These are phyloP conservation scores for Trachelus stipa DNA, from an alignment of 2,888 invertebrate species.

Conservation along the genomic window DNA sequence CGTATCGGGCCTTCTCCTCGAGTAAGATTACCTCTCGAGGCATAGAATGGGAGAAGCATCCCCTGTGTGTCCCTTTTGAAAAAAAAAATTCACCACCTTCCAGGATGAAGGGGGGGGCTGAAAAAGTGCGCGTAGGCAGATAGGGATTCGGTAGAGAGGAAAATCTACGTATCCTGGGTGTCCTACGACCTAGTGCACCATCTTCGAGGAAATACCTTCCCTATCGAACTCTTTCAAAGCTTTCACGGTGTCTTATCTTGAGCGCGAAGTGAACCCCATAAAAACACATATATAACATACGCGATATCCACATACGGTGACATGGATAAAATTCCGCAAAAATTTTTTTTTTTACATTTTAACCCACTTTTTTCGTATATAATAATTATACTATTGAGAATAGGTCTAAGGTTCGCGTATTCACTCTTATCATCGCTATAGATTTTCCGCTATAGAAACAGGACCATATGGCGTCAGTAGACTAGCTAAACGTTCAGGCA, in stretches of 20 bases:
- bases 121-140: slow-evolving; percentile 10
- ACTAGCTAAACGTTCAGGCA: neutral
- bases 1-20: slow-evolving; percentile 22
- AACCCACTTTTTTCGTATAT: neutral
- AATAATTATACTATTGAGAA: neutral
- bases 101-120: neutral
- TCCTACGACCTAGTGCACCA: neutral
- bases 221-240: neutral
- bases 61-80: slow-evolving; percentile 1
- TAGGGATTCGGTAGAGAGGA: neutral
- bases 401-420: neutral
- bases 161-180: neutral
- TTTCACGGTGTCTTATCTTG: neutral
- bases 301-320: neutral
- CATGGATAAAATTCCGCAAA: neutral
- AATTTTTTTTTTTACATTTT: neutral
- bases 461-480: slow-evolving; percentile 56
- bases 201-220: neutral
- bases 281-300: neutral
- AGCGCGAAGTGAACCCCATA: neutral
- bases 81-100: neutral
- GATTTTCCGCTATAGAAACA: slow-evolving; percentile 40
- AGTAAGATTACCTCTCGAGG: slow-evolving; percentile 22
- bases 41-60: slow-evolving; percentile 6
- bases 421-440: slow-evolving; percentile 30